phyloP scores from a whole-genome alignment of 2,113 vertebrate genomes.

The Paradoxurus hermaphroditus region DNA sequence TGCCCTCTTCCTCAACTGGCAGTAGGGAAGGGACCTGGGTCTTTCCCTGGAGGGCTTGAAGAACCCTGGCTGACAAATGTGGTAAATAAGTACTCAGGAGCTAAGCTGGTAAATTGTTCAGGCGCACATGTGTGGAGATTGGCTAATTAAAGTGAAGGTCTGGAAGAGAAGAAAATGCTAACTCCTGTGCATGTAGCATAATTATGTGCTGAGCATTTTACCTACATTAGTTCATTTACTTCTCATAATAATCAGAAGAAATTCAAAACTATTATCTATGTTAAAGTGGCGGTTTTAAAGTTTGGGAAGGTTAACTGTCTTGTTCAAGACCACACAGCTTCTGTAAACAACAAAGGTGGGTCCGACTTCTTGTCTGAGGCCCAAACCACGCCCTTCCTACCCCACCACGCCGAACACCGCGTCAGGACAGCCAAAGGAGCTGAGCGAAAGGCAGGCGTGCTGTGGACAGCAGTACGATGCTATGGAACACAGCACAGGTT shows the following conservation, averaged over 20 bases:
- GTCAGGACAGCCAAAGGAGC: neutral
- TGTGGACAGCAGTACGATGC: rapidly evolving
- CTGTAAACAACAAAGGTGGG: neutral
- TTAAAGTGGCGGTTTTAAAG: neutral
- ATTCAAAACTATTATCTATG: neutral
- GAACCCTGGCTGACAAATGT: neutral
- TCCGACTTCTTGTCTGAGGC: neutral
- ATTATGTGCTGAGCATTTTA: neutral
- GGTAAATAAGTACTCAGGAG: neutral
- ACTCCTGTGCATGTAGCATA: neutral
- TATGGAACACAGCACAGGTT: neutral
- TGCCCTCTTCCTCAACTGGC: neutral
- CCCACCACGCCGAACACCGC: neutral
- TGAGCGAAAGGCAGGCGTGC: neutral
- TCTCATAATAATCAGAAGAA: neutral
- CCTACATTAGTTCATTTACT: neutral
- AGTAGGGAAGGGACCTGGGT: neutral
- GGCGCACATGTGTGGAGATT: neutral
- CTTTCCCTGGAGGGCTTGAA: neutral
- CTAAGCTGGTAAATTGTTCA: neutral
- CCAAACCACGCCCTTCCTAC: neutral
- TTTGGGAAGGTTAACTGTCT: neutral
- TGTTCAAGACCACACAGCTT: neutral
- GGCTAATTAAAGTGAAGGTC: neutral
- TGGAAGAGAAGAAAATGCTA: neutral